Evolutionary conservation across 92 coral and sea anemone species (phyloP).

Genomic region (Plumapathes pennacea): DNA sequence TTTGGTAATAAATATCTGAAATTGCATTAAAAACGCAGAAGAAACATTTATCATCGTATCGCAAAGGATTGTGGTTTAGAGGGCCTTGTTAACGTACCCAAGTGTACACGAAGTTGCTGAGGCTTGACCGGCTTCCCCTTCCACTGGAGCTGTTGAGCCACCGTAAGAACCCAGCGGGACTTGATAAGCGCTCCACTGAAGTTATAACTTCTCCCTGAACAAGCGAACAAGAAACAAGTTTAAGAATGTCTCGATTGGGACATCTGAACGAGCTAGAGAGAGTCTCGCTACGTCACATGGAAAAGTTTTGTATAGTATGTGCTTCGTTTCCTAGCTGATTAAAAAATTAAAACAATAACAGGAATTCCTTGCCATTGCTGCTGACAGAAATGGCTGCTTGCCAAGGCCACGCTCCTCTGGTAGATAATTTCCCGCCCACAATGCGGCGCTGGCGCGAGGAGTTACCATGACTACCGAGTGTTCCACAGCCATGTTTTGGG

Average conservation of each 20-base stretch:
- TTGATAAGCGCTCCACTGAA: constrained; percentile 84
- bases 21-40: too few relatives aligned
- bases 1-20: too few relatives aligned
- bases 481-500: constrained; percentile 62
- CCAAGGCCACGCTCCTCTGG: constrained; percentile 86
- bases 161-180: constrained; percentile 82
- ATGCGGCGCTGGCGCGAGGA: constrained; percentile 78
- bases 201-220: constrained; percentile 28
- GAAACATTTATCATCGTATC: too few relatives aligned
- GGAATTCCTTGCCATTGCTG: constrained; percentile 12
- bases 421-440: constrained; percentile 67
- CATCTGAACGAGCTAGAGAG: too few relatives aligned
- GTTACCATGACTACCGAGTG: constrained; percentile 43
- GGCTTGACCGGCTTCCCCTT: constrained; percentile 61
- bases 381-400: constrained; percentile 75
- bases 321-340: neutral
- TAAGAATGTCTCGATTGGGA: neutral
- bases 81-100: constrained; percentile 59
- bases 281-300: too few relatives aligned
- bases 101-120: constrained; percentile 48
- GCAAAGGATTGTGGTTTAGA: too few relatives aligned
- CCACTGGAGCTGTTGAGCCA: constrained; percentile 55
- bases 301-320: neutral
- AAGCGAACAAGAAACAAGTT: neutral
- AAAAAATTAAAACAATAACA: neutral